Evolutionary conservation across 2,888 invertebrate genomes (phyloP).

Genomic region (Eurois occulta): DNA sequence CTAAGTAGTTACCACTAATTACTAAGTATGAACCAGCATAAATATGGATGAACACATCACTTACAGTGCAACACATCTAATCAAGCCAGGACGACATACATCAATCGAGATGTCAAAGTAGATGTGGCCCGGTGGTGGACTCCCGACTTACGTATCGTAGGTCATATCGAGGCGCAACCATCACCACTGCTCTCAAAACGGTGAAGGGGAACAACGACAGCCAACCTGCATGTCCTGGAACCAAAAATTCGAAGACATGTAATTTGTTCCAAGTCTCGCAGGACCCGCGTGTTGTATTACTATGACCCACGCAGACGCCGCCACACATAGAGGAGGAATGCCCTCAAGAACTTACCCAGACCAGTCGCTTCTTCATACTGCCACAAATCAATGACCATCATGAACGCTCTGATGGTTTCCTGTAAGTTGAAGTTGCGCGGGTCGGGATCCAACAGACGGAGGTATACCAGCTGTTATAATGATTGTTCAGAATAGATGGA

Average conservation of each 20-base stretch:
- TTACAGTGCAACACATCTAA: too few species aligned
- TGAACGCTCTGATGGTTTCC: constrained; percentile 84
- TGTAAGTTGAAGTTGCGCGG: constrained; percentile 90
- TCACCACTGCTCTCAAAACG: not conserved
- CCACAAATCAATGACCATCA: constrained; percentile 91
- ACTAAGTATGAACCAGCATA: too few species aligned
- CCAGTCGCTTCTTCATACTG: constrained; percentile 90
- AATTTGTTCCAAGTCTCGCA: not conserved
- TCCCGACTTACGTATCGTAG: too few species aligned
- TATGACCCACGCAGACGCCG: not conserved
- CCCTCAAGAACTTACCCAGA: constrained; percentile 89
- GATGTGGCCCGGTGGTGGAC: too few species aligned
- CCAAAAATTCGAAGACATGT: not conserved
- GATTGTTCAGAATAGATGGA: not conserved
- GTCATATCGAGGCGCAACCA: not conserved
- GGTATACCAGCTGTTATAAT: constrained; percentile 78
- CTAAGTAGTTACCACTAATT: too few species aligned
- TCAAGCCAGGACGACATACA: too few species aligned
- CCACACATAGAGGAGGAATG: not conserved
- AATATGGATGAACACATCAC: too few species aligned
- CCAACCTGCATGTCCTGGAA: not conserved
- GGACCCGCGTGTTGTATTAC: not conserved
- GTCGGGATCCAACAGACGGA: constrained; percentile 90
- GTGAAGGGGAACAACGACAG: not conserved
- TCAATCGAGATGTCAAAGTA: too few species aligned